Conservation (phyloP, 2,113 vertebrate species). For the Nasalis larvatus region DNA sequence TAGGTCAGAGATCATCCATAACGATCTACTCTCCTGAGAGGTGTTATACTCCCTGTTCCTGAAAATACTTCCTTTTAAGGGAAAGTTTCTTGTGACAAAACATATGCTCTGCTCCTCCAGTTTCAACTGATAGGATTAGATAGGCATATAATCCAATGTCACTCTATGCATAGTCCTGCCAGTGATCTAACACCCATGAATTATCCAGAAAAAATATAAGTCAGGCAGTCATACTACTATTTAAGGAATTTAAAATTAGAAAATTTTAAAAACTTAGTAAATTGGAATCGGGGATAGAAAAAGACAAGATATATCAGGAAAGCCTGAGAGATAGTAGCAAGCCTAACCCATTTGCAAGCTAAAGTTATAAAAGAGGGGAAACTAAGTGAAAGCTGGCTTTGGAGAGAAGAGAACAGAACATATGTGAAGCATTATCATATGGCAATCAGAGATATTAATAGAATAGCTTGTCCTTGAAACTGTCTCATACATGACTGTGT, state of each 20-base stretch:
- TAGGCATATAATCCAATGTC: not conserved
- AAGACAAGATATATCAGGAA: not conserved
- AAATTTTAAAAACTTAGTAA: not conserved
- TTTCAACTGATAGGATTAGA: not conserved
- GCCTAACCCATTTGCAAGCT: not conserved
- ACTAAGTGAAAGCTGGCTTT: not conserved
- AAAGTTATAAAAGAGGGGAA: not conserved
- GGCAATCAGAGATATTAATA: not conserved
- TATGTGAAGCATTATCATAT: not conserved
- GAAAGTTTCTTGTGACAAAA: not conserved
- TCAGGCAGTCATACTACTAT: not conserved
- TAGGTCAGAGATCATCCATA: not conserved
- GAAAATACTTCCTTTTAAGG: not conserved
- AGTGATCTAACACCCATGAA: not conserved
- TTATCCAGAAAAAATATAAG: not conserved
- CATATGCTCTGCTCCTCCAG: not conserved
- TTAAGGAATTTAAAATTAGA: not conserved
- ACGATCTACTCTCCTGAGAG: not conserved
- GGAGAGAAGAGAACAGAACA: not conserved
- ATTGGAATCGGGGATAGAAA: not conserved
- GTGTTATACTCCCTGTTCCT: not conserved
- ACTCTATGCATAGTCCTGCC: not conserved
- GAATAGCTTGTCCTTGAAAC: not conserved
- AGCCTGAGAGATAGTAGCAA: not conserved
- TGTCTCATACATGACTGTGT: not conserved